These are phyloP conservation scores for Endotricha flammealis DNA, from an alignment of 2,888 invertebrate genomes.

Conservation along the genomic window DNA sequence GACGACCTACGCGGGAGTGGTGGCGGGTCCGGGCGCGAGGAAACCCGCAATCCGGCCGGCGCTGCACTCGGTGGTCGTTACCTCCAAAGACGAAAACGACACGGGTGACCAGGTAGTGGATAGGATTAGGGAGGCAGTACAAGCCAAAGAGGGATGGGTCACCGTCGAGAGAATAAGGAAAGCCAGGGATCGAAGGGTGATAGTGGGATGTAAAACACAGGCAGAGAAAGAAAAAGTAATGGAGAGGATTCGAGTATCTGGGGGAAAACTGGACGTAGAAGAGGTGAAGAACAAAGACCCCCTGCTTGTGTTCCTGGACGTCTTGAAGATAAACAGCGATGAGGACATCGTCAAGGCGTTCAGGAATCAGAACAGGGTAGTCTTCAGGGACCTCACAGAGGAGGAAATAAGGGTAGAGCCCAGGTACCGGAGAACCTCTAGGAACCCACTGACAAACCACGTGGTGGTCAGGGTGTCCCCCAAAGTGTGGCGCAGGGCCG, in stretches of 20 bases:
- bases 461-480: conserved; percentile 1
- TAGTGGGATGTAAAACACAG: conserved; percentile 11
- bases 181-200: conserved; percentile 13
- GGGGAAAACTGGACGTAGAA: too few relatives aligned
- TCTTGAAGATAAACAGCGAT: too few relatives aligned
- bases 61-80: conserved; percentile 14
- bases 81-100: conserved; percentile 10
- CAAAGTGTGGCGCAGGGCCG: not conserved
- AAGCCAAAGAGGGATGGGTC: conserved; percentile 13
- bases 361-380: not conserved
- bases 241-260: not conserved
- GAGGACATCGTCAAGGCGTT: not conserved
- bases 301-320: too few relatives aligned
- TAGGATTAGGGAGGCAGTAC: conserved; percentile 9
- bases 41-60: not conserved
- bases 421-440: not conserved
- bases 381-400: not conserved
- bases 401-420: not conserved
- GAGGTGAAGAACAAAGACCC: too few relatives aligned
- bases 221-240: conserved; percentile 3
- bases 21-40: too few relatives aligned
- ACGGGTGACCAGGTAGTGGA: conserved; percentile 14
- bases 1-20: too few relatives aligned
- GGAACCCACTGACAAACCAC: conserved; percentile 2
- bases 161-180: conserved; percentile 14